Evolutionary conservation across 2,113 vertebrate species (phyloP), one percentile per base, ranked within the genome.

Genomic region (Myotis lucifugus): DNA sequence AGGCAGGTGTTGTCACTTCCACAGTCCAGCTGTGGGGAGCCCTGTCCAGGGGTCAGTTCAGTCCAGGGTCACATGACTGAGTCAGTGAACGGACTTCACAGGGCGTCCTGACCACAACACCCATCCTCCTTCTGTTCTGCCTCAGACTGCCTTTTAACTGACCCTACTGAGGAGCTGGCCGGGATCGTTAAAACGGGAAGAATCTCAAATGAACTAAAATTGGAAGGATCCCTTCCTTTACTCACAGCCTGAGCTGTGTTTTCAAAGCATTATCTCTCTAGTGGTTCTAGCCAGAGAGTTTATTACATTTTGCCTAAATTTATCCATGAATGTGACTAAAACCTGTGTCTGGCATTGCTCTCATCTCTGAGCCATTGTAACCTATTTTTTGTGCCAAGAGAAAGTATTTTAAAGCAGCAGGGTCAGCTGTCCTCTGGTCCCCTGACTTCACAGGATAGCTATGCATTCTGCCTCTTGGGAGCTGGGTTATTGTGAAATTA

Each of bases 401-500:
- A 82, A 88, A 81, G 69, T 89, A 83, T 89, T 95, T 61, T 48
- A 82, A 91, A 92, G 79, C 88, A 50, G 70, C 27, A 2, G 88
- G 76, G 96, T 97, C 91, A 97, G 88, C 94, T 90, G 92, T 90
- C 90, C 70, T 82, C 46, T 72, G 67, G 3, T 89, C 88, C 81
- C 59, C 70, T 86, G 95, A 94, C 95, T 94, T 96, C 98, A 87
- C 18, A 25, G 88, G 40, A 15, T 0, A 82, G 46, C 78, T 93
- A 32, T 4, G 1, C 0, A 0, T 40, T 85, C 79, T 70, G 93
- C n/a, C 84, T 74, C 81, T 95, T 69, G 84, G 70, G 91, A 93
- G 93, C 93, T 83, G 92, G 88, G 86, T 66, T 90, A 14, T 89
- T 94, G 90, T 85, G 96, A 95, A 98, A 98, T 64, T 97, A 95